Base-by-base conservation (phyloP, 2,113 vertebrate genomes). In the Pterocles burchelli region DNA sequence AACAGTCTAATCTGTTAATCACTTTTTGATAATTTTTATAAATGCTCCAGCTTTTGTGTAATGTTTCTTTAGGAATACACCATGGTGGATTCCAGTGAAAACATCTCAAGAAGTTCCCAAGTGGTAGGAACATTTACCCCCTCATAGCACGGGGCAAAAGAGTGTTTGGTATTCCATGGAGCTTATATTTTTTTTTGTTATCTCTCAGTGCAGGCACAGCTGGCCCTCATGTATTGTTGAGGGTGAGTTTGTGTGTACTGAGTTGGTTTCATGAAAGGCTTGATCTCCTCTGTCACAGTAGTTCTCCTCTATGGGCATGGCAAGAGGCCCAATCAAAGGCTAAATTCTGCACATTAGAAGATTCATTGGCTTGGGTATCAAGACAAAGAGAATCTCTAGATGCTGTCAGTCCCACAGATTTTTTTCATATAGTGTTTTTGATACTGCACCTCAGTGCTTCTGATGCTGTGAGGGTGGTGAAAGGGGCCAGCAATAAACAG, bases 331-430 rank as follows among this genome's bases (percentile, higher is more conserved):
- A 38, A 24, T 82, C 61, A 87, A 86, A 93, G 92, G 61, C 76
- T 92, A 66, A 92, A 92, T 94, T 89, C 54, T 85, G 78, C 61
- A 66, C 88, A 17, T 72, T 92, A 48, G 72, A 92, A 88, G 94
- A 90, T 93, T 89, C 48, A 68, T 85, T 25, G 28, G 52, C 76
- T 92, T 75, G 41, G 62, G 26, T 75, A 78, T 0, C 17, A 93
- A 96, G 79, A 84, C 83, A 90, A 90, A 94, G 72, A 75, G 28
- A 36, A 61, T 52, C 36, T 83, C 79, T 52, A 6, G 71, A 20
- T 58, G 11, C 52, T 81, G 15, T 18, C 57, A 92, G 22, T 74
- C 18, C 55, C 20, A 24, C 36, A 61, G 65, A 38, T 43, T 36
- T 84, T 57, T 88, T 83, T 78, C 29, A 28, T 45, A 43, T 6